Evolutionary conservation across 2,888 invertebrate species (phyloP), one percentile per base, ranked within the genome.

Genomic region (Temnothorax ravouxi): DNA sequence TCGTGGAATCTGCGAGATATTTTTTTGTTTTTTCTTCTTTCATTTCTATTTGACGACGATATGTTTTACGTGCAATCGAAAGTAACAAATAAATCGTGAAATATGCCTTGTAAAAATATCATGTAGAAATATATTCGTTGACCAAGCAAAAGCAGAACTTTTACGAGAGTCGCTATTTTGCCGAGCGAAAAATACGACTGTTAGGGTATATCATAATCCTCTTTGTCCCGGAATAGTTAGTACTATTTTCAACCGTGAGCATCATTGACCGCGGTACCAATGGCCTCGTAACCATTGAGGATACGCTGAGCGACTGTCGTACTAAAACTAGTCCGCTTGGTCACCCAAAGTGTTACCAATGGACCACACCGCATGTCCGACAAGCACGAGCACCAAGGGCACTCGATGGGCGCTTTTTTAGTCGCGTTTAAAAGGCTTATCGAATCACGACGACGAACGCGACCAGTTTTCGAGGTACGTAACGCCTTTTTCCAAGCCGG

Each of bases 391-490:
- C 44, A n/a, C 71, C 44, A 47, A 69, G 59, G 59, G 25, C 69
- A 21, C 15, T 44, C 54, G 25, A 15, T 44, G 54, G n/a, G 41
- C 13, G 54, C 29, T 59, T 71, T 79, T 71, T 79, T 21, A 21
- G 6, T 29, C 47, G 44, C 18, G 44, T 71, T 59, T 79, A 59
- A 79, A 69, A 71, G 59, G 59, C 66, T 79, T 71, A 79, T 79
- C 79, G 56, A 67, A 29, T 69, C 25, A 25, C n/a, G 15, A 47
- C 69, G 34, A 21, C 47, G 34, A 47, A 47, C 69, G 71, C 38
- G 79, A 71, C 71, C 79, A 79, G 71, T 71, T 79, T 79, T 79
- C 71, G 71, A 79, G 66, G 76, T 52, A 66, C 76, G 41, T 52
- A 59, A n/a, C 21, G 18, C 52, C 29, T 54, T 64, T 50, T 64